These are phyloP conservation scores for Etheostoma spectabile DNA, from an alignment of 2,113 vertebrate genomes.

Conservation along the genomic window DNA sequence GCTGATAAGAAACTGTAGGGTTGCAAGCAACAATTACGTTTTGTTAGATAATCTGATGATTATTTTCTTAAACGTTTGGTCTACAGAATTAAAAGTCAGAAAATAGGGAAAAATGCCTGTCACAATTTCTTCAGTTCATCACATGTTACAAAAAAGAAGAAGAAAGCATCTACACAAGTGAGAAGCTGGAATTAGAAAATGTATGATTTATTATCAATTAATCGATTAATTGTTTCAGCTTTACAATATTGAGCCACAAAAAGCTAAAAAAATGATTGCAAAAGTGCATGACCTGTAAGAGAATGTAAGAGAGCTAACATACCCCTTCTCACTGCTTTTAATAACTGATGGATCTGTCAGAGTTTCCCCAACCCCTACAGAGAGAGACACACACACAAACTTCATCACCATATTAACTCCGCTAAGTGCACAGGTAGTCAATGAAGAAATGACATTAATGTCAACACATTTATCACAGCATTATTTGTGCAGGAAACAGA, in stretches of 20 bases:
- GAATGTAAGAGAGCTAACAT: neutral
- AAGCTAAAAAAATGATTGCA: neutral
- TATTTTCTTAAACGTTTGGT: too few species aligned
- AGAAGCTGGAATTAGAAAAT: too few species aligned
- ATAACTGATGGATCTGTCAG: conserved; percentile 98
- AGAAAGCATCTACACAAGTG: too few species aligned
- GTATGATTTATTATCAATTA: neutral
- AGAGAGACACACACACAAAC: conserved; percentile 33
- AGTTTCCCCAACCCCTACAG: conserved; percentile 95
- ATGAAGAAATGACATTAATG: neutral
- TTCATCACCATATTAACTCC: too few species aligned
- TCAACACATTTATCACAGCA: neutral
- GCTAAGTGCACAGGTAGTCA: neutral
- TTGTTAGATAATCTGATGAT: too few species aligned
- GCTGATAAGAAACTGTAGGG: neutral
- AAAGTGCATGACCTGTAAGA: too few species aligned
- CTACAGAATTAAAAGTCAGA: too few species aligned
- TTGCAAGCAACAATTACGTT: neutral
- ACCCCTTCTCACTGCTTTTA: conserved; percentile 98
- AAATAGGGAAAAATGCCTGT: too few species aligned
- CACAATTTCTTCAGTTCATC: too few species aligned
- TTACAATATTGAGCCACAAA: neutral
- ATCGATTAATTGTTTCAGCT: neutral
- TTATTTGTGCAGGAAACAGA: conserved; percentile 1
- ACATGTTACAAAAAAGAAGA: too few species aligned